Conservation (phyloP, 2,888 invertebrate species). For the Xanthorhoe designata region DNA sequence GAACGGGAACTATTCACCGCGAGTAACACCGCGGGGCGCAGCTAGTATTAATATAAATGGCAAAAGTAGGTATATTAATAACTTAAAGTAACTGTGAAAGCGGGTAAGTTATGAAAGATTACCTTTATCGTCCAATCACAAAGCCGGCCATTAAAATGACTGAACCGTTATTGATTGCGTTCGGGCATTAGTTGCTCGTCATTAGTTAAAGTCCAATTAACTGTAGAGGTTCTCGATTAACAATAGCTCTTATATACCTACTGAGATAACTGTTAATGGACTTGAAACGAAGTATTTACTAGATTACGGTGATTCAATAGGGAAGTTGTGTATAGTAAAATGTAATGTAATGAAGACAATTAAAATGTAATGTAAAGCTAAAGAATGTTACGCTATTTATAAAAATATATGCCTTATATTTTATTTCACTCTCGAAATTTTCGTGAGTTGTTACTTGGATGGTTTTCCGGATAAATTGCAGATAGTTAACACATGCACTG, state of each 20-base stretch:
- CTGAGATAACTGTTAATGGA: background rate
- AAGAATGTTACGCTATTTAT: too few relatives aligned
- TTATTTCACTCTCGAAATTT: too few relatives aligned
- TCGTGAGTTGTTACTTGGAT: too few relatives aligned
- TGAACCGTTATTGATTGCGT: conserved; percentile 40
- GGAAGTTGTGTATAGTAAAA: too few relatives aligned
- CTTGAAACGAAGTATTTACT: background rate
- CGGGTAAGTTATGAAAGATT: conserved; percentile 13
- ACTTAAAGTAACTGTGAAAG: conserved; percentile 14
- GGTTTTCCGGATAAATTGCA: too few relatives aligned
- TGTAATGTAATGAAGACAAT: too few relatives aligned
- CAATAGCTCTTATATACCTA: conserved; percentile 2
- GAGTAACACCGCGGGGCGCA: too few relatives aligned
- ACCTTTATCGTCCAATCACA: conserved; percentile 18
- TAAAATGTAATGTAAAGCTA: too few relatives aligned
- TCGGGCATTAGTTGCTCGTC: conserved; percentile 27
- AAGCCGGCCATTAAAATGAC: conserved; percentile 30
- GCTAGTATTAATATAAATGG: too few relatives aligned
- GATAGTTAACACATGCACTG: too few relatives aligned
- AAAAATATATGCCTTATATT: too few relatives aligned
- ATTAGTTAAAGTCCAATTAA: conserved; percentile 41
- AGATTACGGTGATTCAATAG: background rate
- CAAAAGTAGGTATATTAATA: conserved; percentile 3
- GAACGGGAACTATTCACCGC: too few relatives aligned
- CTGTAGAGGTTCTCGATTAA: conserved; percentile 21